These are phyloP conservation scores for Orbicella faveolata DNA, from an alignment of 64 coral and sea anemone genomes.

Conservation along the genomic window DNA sequence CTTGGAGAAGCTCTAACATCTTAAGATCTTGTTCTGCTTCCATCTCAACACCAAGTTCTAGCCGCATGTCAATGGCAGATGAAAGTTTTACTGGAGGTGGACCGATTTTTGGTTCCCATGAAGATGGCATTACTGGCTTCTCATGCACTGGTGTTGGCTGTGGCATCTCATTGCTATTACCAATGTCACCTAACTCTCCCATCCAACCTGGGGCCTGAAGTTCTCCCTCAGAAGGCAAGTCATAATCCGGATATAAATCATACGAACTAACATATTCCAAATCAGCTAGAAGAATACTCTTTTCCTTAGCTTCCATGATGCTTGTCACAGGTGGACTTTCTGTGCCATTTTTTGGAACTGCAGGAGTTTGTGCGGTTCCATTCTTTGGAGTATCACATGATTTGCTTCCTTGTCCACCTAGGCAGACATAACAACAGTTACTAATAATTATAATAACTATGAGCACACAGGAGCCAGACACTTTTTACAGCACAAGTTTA, in stretches of 20 bases:
- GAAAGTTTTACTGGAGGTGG: conserved; percentile 58
- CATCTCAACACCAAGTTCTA: conserved; percentile 73
- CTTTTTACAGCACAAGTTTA: too few species aligned
- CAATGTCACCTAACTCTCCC: conserved; percentile 8
- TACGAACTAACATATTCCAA: neutral
- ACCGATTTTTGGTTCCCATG: conserved; percentile 17
- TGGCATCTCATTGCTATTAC: conserved; percentile 1
- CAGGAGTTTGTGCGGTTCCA: neutral
- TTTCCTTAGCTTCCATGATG: neutral
- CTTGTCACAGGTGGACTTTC: neutral
- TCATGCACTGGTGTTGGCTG: conserved; percentile 42
- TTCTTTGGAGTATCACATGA: neutral
- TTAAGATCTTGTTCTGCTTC: conserved; percentile 78
- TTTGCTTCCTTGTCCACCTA: conserved; percentile 3
- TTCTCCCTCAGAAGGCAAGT: conserved; percentile 21
- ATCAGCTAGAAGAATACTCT: neutral
- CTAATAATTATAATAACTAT: neutral
- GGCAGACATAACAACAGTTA: neutral
- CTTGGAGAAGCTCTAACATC: conserved; percentile 51
- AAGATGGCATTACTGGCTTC: neutral
- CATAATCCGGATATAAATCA: conserved; percentile 30
- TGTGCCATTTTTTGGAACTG: neutral
- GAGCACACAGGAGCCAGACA: too few species aligned
- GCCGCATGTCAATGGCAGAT: conserved; percentile 55
- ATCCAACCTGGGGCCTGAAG: conserved; percentile 26